A percentile compares a stretch with the other conserved stretches of the same genome.
Evolutionary conservation across 2,888 invertebrate genomes (phyloP).

Genomic region (Camptogramma bilineatum): DNA sequence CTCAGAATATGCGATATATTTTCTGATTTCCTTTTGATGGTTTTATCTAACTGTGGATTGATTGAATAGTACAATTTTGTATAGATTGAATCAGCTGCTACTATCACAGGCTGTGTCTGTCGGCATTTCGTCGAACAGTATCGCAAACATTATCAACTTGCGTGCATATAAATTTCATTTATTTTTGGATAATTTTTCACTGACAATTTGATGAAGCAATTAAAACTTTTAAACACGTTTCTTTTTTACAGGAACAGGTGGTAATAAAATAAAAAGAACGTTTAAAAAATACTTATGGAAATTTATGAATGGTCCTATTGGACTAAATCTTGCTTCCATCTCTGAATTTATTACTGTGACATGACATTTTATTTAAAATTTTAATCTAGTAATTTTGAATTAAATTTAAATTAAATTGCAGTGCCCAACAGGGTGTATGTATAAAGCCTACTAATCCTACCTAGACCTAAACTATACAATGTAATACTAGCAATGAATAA

Average conservation of each 20-base stretch:
- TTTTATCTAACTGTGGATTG: neutral
- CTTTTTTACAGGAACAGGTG: conserved; percentile 31
- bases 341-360: no score
- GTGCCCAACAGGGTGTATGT: no score
- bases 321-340: neutral
- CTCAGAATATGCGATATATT: no score
- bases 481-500: no score
- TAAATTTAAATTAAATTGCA: no score
- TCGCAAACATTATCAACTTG: conserved; percentile 39
- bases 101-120: conserved; percentile 21
- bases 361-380: no score
- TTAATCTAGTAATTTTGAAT: no score
- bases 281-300: conserved; percentile 18
- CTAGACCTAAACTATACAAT: no score
- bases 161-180: conserved; percentile 35
- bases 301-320: neutral
- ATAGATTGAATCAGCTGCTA: conserved; percentile 26
- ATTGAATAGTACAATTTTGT: neutral
- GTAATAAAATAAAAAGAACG: conserved; percentile 29
- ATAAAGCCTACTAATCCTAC: no score
- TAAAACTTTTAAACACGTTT: conserved; percentile 40
- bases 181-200: conserved; percentile 41
- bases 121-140: conserved; percentile 42
- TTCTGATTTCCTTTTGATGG: no score
- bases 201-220: conserved; percentile 51